Evolutionary conservation across 2,113 vertebrate species (phyloP), one percentile per base, ranked within the genome.

Genomic region (Seriola dumerili): DNA sequence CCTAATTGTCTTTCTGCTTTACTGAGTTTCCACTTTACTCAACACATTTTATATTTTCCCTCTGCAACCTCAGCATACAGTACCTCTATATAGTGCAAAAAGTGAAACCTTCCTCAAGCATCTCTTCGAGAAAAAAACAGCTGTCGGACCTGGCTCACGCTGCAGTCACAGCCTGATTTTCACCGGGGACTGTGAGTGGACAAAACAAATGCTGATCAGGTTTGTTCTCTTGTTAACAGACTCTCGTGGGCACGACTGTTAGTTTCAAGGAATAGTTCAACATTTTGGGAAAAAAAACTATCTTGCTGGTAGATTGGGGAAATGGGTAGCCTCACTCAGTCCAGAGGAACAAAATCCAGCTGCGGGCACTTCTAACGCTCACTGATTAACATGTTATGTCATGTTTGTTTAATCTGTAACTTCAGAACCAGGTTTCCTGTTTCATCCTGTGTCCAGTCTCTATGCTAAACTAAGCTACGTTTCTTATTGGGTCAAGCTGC

Each of bases 1-100:
- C 36, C 34, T 59, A 63, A 76, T 52, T 85, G 76, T 64, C 44
- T 62, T 67, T 72, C 23, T 65, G 65, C 61, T 80, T 61, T 14
- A 54, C 55, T 63, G 36, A 67, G 17, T 54, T 80, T 75, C 48
- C 46, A 19, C 36, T 67, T 63, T 55, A 23, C 25, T 38, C 29
- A n/a, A 32, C 42, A 63, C 23, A 72, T 44, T 55, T 82, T n/a
- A 59, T 38, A 32, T 40, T 40, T 67, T 58, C 25, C 42, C 21
- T 58, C 16, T 76, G n/a, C n/a, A 75, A 38, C 14, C 4, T 13
- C 1, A 75, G 48, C 29, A 23, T 59, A 11, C 5, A 42, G 34
- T 21, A 71, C 16, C 4, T 66, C 46, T 32, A 44, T 11, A 67
- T 11, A 29, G 29, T 34, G 14, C 34, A 34, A 9, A 48, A 63